A percentile compares a stretch with the other conserved stretches of the same genome.
Evolutionary conservation across 1,140 invertebrate genomes (phyloP).

Genomic region (Parapsyche elsis): DNA sequence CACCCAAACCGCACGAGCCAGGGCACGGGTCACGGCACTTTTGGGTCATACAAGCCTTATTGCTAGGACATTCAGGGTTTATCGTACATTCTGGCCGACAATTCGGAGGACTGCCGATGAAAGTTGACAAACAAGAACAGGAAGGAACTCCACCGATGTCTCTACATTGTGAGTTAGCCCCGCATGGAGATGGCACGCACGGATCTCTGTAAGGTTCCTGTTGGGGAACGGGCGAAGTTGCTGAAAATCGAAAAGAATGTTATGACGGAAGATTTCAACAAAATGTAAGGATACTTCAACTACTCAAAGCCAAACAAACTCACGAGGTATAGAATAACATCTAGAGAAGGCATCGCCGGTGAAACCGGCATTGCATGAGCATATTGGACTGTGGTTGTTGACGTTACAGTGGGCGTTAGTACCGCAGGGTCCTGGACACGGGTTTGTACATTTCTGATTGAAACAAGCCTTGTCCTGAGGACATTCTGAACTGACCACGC

Average conservation of each 20-base stretch:
- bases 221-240: conserved; percentile 60
- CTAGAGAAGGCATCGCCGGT: conserved; percentile 77
- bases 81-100: conserved; percentile 81
- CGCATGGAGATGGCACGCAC: conserved; percentile 80
- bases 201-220: conserved; percentile 68
- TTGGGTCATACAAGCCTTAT: conserved; percentile 76
- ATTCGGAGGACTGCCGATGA: conserved; percentile 76
- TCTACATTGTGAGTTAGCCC: conserved; percentile 77
- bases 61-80: conserved; percentile 78
- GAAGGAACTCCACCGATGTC: conserved; percentile 72
- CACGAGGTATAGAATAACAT: conserved; percentile 67
- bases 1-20: conserved; percentile 75
- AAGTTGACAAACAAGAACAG: conserved; percentile 74
- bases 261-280: not conserved
- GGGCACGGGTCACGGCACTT: conserved; percentile 79
- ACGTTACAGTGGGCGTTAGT: conserved; percentile 82
- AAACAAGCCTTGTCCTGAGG: conserved; percentile 74
- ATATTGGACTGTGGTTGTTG: conserved; percentile 80
- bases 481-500: conserved; percentile 77
- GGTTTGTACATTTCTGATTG: conserved; percentile 76
- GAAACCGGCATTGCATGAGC: conserved; percentile 71
- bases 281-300: conserved; percentile 38
- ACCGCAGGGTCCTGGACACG: conserved; percentile 79
- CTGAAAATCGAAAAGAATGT: conserved; percentile 57
- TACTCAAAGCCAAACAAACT: conserved; percentile 21